These are phyloP conservation scores for Neomonachus schauinslandi DNA, from an alignment of 2,113 vertebrate genomes.

Conservation along the genomic window DNA sequence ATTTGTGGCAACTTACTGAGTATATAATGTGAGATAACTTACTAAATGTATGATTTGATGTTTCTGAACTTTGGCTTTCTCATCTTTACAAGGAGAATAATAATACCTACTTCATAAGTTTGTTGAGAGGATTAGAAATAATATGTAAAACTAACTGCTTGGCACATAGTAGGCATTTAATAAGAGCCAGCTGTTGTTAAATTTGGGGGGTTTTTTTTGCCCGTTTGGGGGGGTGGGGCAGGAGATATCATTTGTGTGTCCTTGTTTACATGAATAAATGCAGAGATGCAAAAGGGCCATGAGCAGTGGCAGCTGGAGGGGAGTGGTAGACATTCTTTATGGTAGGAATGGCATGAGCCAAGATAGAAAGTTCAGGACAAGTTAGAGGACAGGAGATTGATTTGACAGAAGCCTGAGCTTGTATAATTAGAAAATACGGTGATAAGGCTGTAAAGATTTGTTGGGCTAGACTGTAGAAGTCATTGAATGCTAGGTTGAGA, in stretches of 20 bases:
- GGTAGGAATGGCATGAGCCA: background rate
- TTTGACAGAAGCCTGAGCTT: slow-evolving; percentile 24
- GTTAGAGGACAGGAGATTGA: slow-evolving; percentile 21
- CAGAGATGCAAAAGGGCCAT: background rate
- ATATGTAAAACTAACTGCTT: background rate
- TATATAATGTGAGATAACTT: background rate
- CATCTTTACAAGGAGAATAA: slow-evolving; percentile 41
- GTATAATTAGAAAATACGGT: slow-evolving; percentile 7
- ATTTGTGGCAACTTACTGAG: background rate
- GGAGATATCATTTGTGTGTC: slow-evolving; percentile 20
- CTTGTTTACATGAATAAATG: slow-evolving; percentile 30
- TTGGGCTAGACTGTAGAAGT: background rate
- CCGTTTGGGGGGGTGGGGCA: background rate
- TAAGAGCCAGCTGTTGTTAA: slow-evolving; percentile 31
- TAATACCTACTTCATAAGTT: background rate
- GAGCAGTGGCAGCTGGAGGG: background rate
- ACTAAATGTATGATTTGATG: background rate
- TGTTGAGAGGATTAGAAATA: slow-evolving; percentile 48
- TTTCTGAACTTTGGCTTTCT: slow-evolving; percentile 58
- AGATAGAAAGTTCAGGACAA: slow-evolving; percentile 7
- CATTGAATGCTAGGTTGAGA: background rate
- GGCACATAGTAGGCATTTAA: slow-evolving; percentile 20
- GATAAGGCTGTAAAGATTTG: background rate
- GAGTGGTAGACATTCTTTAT: slow-evolving; percentile 3
- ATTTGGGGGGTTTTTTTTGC: background rate